Conservation (phyloP, 2,113 vertebrate species). For the mouse (Mus musculus) region DNA sequence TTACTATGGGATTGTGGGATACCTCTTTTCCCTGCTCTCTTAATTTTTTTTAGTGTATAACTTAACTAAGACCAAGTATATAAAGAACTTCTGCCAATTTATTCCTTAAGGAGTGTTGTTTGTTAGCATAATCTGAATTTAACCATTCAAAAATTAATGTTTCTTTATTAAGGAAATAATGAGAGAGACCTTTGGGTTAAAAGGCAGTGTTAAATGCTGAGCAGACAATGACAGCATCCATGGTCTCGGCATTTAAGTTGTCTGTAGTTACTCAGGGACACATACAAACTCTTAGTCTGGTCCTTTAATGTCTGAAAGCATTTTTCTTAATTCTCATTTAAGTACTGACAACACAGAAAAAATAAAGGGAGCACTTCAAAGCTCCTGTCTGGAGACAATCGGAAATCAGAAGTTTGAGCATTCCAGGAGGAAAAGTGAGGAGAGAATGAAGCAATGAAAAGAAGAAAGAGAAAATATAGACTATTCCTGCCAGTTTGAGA, state of each 20-base stretch:
- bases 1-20: neutral
- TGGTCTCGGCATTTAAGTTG: neutral
- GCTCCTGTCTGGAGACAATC: neutral
- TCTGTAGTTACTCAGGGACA: neutral
- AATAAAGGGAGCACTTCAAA: neutral
- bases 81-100: neutral
- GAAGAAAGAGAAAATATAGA: neutral
- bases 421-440: neutral
- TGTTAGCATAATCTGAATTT: conserved; percentile 30
- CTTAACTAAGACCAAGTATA: conserved; percentile 10
- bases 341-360: neutral
- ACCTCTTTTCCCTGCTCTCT: neutral
- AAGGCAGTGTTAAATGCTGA: neutral
- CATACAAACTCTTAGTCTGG: neutral
- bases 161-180: neutral
- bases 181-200: neutral
- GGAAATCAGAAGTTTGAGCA: neutral
- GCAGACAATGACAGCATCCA: neutral
- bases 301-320: conserved; percentile 11
- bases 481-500: neutral
- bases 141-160: conserved; percentile 3
- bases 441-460: neutral
- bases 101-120: neutral
- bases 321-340: neutral
- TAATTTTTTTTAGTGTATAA: neutral